Conservation (phyloP, 2,797 vertebrate species). For the Falco columbarius region DNA sequence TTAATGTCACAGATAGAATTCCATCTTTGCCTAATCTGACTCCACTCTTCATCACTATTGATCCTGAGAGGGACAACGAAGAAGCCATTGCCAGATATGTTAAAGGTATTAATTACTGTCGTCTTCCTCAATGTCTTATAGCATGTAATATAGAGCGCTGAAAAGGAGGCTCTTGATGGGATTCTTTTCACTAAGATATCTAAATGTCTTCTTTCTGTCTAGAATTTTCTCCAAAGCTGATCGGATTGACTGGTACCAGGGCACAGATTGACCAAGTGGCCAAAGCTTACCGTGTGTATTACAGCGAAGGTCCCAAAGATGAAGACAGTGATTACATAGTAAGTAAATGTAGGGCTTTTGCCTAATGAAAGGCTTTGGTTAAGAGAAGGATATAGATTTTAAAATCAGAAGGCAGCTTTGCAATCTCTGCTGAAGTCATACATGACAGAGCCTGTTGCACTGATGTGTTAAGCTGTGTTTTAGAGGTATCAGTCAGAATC, state of each 20-base stretch:
- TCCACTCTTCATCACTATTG: conserved; percentile 94
- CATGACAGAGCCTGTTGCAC: background rate
- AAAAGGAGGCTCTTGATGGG: background rate
- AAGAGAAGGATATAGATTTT: background rate
- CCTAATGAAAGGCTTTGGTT: background rate
- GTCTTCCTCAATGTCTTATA: background rate
- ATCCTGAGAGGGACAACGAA: conserved; percentile 89
- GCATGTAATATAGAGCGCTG: background rate
- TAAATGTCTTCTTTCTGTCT: background rate
- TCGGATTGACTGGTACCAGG: conserved; percentile 89
- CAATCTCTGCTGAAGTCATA: background rate
- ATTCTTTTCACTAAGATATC: background rate
- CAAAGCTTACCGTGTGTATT: conserved; percentile 92
- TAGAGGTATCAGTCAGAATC: background rate
- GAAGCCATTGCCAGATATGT: conserved; percentile 90
- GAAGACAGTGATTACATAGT: conserved; percentile 98
- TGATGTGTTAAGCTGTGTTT: background rate
- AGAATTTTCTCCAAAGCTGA: conserved; percentile 96
- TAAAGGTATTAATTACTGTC: conserved; percentile 83
- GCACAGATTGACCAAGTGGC: conserved; percentile 87
- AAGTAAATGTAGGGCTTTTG: conserved; percentile 70
- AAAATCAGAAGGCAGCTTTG: background rate
- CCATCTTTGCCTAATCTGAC: conserved; percentile 87
- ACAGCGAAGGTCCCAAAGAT: conserved; percentile 93
- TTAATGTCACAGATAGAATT: conserved; percentile 81